phyloP scores from a whole-genome alignment of 2,888 invertebrate species.

The Agrotis exclamationis region DNA sequence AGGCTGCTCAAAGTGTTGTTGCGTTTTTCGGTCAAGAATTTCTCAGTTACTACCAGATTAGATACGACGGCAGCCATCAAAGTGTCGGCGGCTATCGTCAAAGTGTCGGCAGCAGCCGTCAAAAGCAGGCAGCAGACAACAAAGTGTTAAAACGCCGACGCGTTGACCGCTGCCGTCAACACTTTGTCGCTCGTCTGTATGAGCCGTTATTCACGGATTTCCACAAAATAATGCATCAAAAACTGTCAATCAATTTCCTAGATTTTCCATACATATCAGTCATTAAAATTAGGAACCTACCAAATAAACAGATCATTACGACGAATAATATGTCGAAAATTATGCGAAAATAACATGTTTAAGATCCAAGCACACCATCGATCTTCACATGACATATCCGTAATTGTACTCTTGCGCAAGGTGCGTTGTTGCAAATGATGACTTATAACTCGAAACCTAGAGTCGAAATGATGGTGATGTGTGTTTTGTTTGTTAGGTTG shows the following conservation, averaged over 20 bases:
- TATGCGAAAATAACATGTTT: conserved; percentile 34
- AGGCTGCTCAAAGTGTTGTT: not conserved
- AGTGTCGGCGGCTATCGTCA: too few species aligned
- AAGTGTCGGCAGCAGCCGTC: too few species aligned
- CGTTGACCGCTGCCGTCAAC: too few species aligned
- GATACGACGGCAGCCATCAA: too few species aligned
- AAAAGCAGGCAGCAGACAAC: too few species aligned
- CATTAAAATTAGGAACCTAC: conserved; percentile 21
- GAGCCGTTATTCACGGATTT: not conserved
- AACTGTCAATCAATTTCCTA: conserved; percentile 7
- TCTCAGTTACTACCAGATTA: not conserved
- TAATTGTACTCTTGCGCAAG: conserved; percentile 43
- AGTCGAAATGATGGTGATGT: conserved; percentile 29
- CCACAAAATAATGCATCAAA: conserved; percentile 3
- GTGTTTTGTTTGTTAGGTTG: conserved; percentile 4
- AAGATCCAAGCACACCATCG: conserved; percentile 34
- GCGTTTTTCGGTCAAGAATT: not conserved
- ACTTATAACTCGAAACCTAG: conserved; percentile 8
- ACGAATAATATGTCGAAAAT: conserved; percentile 9
- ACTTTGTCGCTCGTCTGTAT: too few species aligned
- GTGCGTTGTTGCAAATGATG: conserved; percentile 21
- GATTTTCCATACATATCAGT: not conserved
- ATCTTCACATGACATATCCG: too few species aligned
- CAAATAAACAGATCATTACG: conserved; percentile 28
- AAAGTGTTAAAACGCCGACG: too few species aligned